Base-by-base conservation (phyloP, 1,140 invertebrate genomes). In the Coenobita brevimanus region DNA sequence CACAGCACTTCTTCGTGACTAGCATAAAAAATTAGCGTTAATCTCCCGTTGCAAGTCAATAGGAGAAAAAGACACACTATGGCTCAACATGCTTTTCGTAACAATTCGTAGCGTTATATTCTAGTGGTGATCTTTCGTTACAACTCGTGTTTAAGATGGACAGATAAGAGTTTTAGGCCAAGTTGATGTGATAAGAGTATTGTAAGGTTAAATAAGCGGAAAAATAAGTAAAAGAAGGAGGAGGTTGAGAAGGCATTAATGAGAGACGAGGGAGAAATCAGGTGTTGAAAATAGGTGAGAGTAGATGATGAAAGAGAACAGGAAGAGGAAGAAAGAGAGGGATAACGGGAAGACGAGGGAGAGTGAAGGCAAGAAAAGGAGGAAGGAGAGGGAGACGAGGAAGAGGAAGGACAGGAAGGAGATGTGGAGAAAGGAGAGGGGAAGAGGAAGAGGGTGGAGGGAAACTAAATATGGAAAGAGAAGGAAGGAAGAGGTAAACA, bases 401-500 rank as follows among this genome's bases (percentile, higher is more conserved):
- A 57, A n/a, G 54, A 57, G 54, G 54, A 57, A 57, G n/a, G n/a
- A n/a, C n/a, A n/a, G n/a, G n/a, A n/a, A 57, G 54, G 54, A 57
- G 54, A 57, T 13, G 54, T 13, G 54, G 54, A 57, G n/a, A n/a
- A 57, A 10, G n/a, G 10, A n/a, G 54, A 13, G 13, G n/a, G 54
- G 13, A 13, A n/a, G n/a, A n/a, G 13, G 13, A 13, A 57, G 54
- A n/a, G 54, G 13, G 54, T 13, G 10, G 54, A 13, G n/a, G 13
- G 54, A 57, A 10, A 10, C n/a, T 57, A n/a, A 57, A 10, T 10
- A 57, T 57, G 54, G n/a, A n/a, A 57, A n/a, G 54, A 57, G n/a
- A 10, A 57, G n/a, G 10, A 57, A n/a, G n/a, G 54, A 57, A 57
- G 54, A 13, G 54, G n/a, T 57, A 57, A 57, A n/a, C n/a, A n/a